Base-by-base conservation (phyloP, 2,888 invertebrate genomes). In the Campaea margaritaria region DNA sequence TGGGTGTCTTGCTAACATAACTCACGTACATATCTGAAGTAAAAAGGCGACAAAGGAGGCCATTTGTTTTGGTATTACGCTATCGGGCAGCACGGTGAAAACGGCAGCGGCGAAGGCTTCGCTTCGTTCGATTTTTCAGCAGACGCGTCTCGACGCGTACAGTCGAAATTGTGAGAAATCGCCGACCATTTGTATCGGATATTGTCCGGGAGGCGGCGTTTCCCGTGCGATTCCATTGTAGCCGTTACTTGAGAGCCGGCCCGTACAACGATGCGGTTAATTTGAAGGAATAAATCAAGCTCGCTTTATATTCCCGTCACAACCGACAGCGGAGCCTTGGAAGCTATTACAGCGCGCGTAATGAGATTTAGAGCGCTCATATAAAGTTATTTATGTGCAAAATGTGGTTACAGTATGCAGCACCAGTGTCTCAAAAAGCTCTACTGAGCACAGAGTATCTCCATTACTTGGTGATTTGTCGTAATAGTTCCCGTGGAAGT, bases 311-410 rank as follows among this genome's bases (percentile, higher is more conserved):
- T 89, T 91, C 87, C 82, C 85, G 85, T 86, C 87, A 87, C 84
- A 89, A 81, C 82, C 81, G 87, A 85, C 83, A 84, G 79, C 74
- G 82, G 85, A 83, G 85, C 83, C 87, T 85, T 85, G 82, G 83
- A 85, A 88, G 87, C 88, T 89, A 89, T 89, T 86, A 88, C 83
- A 85, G 84, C 81, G 81, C 83, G 83, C 82, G 82, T 88, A 89
- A 91, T 89, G 87, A 90, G 87, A 89, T 91, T 88, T 89, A 89
- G 85, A 89, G 85, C 86, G 86, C 82, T 89, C 86, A 90, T 89
- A 89, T 86, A 86, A 88, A 85, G 89, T 89, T 89, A 90, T 89
- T 89, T 89, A 89, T 88, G 86, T 82, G 79, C 75, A 78, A 79
- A 81, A 81, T 81, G 82, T 80, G 82, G 80, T 75, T 80, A 76